A percentile compares a stretch with the other conserved stretches of the same genome.
These are phyloP conservation scores for Zaprionus capensis DNA, from an alignment of 1,140 invertebrate genomes.

Conservation along the genomic window DNA sequence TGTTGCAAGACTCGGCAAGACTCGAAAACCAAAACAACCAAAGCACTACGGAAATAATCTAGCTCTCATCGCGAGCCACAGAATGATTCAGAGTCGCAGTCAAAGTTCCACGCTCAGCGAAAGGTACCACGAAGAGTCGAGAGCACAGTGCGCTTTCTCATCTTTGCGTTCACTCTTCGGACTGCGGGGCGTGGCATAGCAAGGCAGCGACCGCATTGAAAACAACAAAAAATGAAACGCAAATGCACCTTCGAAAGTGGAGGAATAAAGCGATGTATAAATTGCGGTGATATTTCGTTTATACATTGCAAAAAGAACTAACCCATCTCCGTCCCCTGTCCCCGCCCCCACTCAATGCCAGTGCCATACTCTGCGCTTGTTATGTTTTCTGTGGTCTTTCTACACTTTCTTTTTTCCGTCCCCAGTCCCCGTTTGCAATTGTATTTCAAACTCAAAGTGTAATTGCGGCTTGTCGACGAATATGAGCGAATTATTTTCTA, in stretches of 20 bases:
- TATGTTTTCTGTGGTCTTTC: conserved; percentile 24
- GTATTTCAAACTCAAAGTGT: conserved; percentile 45
- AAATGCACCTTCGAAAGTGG: conserved; percentile 4
- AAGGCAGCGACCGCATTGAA: conserved; percentile 48
- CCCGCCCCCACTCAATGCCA: background rate
- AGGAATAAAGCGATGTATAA: background rate
- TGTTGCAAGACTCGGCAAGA: background rate
- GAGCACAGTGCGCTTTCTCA: conserved; percentile 62
- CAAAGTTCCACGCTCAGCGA: conserved; percentile 7
- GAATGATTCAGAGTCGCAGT: conserved; percentile 39
- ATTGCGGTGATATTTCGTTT: conserved; percentile 48
- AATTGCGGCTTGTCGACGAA: conserved; percentile 50
- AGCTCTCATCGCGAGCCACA: conserved; percentile 17
- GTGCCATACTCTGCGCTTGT: background rate
- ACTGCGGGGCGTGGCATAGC: conserved; percentile 43
- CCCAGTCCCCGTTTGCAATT: conserved; percentile 10
- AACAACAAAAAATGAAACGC: conserved; percentile 24
- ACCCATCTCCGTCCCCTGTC: background rate
- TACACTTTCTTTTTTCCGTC: conserved; percentile 70
- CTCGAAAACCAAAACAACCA: conserved; percentile 30
- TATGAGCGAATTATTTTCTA: conserved; percentile 17
- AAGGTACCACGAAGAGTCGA: conserved; percentile 39
- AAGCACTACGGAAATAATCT: conserved; percentile 28
- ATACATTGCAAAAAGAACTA: conserved; percentile 10
- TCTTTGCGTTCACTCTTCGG: conserved; percentile 46